phyloP scores from a whole-genome alignment of 2,113 vertebrate species.

The Pycnonotus jocosus region DNA sequence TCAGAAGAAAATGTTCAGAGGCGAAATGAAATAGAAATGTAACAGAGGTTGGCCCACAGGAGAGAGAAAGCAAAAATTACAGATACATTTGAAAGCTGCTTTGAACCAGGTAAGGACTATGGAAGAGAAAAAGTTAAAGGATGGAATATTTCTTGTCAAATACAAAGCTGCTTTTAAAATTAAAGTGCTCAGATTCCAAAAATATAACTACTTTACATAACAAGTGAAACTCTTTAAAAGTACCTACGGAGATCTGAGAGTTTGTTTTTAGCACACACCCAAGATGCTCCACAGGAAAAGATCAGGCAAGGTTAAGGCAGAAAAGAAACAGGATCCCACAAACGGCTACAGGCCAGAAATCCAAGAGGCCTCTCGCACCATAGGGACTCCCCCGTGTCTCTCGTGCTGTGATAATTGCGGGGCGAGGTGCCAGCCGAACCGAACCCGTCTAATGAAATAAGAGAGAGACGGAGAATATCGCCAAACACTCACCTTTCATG shows the following conservation, averaged over 20 bases:
- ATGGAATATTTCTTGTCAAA: neutral
- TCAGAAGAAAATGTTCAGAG: neutral
- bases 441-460: accelerated
- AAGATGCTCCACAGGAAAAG: neutral
- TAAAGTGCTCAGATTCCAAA: neutral
- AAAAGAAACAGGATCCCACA: neutral
- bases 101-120: neutral
- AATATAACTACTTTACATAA: neutral
- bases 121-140: neutral
- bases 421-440: no score
- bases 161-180: neutral
- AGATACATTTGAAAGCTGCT: neutral
- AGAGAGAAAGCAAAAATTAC: neutral
- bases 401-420: neutral
- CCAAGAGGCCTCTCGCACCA: neutral
- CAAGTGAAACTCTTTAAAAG: neutral
- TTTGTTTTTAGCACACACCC: neutral
- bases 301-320: neutral
- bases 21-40: neutral
- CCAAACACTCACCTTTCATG: neutral
- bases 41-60: neutral
- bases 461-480: accelerated
- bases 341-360: neutral
- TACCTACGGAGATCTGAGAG: neutral
- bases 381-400: accelerated